Base-by-base conservation (phyloP, 2,888 invertebrate genomes). In the Kryphioiulus occultus region DNA sequence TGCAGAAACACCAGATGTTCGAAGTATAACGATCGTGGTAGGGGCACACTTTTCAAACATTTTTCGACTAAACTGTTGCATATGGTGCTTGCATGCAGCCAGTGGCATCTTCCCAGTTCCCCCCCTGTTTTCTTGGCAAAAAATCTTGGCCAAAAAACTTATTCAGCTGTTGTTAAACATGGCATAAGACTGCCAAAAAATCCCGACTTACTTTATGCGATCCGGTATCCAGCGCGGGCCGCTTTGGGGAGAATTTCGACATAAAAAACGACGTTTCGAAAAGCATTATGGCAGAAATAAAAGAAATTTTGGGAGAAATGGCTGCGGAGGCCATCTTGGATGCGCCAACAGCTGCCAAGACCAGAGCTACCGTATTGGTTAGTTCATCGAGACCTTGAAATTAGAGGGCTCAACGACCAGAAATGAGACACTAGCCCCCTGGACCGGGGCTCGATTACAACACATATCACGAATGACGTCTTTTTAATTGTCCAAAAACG, bases 321-420 rank as follows among this genome's bases (percentile, higher is more conserved):
- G 30, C 26, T 32, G 30, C 4, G 78, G 30, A 30, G 78, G 78
- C 78, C 78, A 78, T 78, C 15, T 78, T 78, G 78, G 78, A 78
- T 15, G 30, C 4, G 68, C 22, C 22, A 30, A 78, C 30, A 78
- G 78, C 30, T 78, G 78, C 53, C 53, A 59, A 59, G 15, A 59
- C 1, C n/a, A n/a, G n/a, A 59, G 53, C 78, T 78, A 78, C 30
- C 30, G 78, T 30, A 78, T 78, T 15, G 78, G 30, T 4, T 30
- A 30, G 78, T 78, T 26, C 26, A 10, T 12, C 26, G 26, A 78
- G 85, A 85, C 85, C 85, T 85, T 85, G 85, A 85, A n/a, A 85
- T n/a, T 0, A 4, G 85, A 85, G 85, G 44, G 85, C 85, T 85
- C 85, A 85, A 85, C 85, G 85, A 85, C 85, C 85, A 85, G 26